A percentile compares a stretch with the other conserved stretches of the same genome.
These are phyloP conservation scores for Zygothrica quintamaculata DNA, from an alignment of 2,888 invertebrate species.

Conservation along the genomic window DNA sequence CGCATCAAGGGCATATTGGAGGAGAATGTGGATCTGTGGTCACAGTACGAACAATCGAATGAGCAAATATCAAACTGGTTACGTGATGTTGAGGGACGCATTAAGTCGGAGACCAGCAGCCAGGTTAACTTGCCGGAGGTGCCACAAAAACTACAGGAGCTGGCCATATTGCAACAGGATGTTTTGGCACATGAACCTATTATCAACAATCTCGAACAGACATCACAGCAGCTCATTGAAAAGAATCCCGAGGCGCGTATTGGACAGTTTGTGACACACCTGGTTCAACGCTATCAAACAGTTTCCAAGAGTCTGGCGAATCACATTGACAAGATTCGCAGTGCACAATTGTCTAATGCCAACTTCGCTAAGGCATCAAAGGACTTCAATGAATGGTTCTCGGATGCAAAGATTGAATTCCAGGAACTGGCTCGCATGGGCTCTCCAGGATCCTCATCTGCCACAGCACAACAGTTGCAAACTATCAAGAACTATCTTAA, in stretches of 20 bases:
- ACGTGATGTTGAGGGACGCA: conserved; percentile 91
- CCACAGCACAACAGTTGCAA: conserved; percentile 89
- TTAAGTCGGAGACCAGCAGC: conserved; percentile 89
- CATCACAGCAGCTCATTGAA: conserved; percentile 90
- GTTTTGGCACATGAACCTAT: conserved; percentile 88
- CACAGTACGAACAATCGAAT: conserved; percentile 91
- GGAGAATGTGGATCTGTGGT: conserved; percentile 91
- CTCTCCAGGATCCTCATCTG: conserved; percentile 90
- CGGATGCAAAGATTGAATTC: conserved; percentile 90
- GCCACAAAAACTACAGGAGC: conserved; percentile 89
- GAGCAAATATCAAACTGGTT: conserved; percentile 91
- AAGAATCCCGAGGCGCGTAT: conserved; percentile 93
- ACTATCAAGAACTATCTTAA: conserved; percentile 87
- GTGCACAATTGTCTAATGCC: conserved; percentile 88
- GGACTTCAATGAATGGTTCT: conserved; percentile 91
- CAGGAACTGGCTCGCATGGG: conserved; percentile 89
- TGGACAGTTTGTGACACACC: conserved; percentile 91
- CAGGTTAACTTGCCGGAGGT: conserved; percentile 89
- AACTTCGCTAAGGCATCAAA: conserved; percentile 89
- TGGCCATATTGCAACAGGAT: conserved; percentile 87
- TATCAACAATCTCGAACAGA: conserved; percentile 88
- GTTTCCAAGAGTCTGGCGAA: conserved; percentile 89
- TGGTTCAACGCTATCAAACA: conserved; percentile 90
- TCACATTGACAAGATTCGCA: conserved; percentile 90
- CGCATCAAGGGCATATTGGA: conserved; percentile 89